Percentiles rank a stretch among this genome's conserved stretches.
Evolutionary conservation across 2,888 invertebrate species (phyloP).

Genomic region (Lithophane ornitopus): DNA sequence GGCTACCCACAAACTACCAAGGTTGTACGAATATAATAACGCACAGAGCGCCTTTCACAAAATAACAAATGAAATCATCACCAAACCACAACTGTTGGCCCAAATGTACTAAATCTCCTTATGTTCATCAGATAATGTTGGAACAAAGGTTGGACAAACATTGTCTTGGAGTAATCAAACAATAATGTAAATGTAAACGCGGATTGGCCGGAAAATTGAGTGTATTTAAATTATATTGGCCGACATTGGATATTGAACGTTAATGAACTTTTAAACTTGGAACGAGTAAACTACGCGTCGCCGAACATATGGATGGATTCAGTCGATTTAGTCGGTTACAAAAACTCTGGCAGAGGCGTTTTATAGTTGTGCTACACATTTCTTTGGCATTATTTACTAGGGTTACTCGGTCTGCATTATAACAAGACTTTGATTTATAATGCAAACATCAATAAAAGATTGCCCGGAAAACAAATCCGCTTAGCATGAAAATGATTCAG

Average conservation of each 20-base stretch:
- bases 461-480: not conserved
- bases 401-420: constrained; percentile 38
- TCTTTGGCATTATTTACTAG: constrained; percentile 51
- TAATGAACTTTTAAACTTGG: constrained; percentile 78
- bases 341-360: constrained; percentile 59
- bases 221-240: constrained; percentile 62
- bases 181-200: constrained; percentile 59
- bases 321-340: constrained; percentile 66
- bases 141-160: constrained; percentile 63
- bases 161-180: constrained; percentile 59
- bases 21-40: constrained; percentile 65
- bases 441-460: not conserved
- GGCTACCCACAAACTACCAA: constrained; percentile 66
- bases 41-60: constrained; percentile 71
- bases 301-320: constrained; percentile 68
- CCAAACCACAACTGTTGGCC: constrained; percentile 67
- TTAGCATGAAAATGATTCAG: not conserved
- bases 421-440: constrained; percentile 28
- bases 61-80: constrained; percentile 72
- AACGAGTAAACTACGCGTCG: constrained; percentile 56
- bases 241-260: constrained; percentile 74
- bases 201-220: constrained; percentile 68
- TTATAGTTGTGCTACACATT: constrained; percentile 53
- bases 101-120: constrained; percentile 59
- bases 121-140: constrained; percentile 55